Conservation (phyloP, 2,888 invertebrate genomes). For the Sericinus montela region DNA sequence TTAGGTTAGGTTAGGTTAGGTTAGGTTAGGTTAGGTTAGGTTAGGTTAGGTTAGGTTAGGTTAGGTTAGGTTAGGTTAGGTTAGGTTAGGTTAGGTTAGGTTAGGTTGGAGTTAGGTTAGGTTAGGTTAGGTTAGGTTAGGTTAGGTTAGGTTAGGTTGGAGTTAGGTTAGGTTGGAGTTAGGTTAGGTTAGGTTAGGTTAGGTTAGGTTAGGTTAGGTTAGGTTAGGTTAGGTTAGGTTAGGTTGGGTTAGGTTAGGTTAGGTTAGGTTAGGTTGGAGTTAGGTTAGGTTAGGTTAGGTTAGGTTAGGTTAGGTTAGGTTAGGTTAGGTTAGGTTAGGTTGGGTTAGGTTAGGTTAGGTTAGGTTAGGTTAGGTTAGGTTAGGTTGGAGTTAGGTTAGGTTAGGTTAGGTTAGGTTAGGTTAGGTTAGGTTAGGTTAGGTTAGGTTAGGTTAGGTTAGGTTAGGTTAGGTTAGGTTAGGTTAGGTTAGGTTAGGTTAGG, state of each 20-base stretch:
- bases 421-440: constrained; percentile 19
- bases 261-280: no score
- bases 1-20: neutral
- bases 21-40: neutral
- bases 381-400: no score
- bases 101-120: no score
- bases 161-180: no score
- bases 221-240: neutral
- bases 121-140: neutral
- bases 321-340: constrained; percentile 21
- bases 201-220: neutral
- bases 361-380: constrained; percentile 23
- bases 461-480: constrained; percentile 17
- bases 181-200: neutral
- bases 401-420: constrained; percentile 21
- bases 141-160: neutral
- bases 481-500: constrained; percentile 10
- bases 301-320: constrained; percentile 21
- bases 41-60: neutral
- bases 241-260: neutral
- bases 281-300: neutral
- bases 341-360: constrained; percentile 16
- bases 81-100: neutral
- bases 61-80: neutral
- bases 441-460: constrained; percentile 19